These are phyloP conservation scores for Helobdella robusta DNA, from an alignment of 2,888 invertebrate genomes.

Conservation along the genomic window DNA sequence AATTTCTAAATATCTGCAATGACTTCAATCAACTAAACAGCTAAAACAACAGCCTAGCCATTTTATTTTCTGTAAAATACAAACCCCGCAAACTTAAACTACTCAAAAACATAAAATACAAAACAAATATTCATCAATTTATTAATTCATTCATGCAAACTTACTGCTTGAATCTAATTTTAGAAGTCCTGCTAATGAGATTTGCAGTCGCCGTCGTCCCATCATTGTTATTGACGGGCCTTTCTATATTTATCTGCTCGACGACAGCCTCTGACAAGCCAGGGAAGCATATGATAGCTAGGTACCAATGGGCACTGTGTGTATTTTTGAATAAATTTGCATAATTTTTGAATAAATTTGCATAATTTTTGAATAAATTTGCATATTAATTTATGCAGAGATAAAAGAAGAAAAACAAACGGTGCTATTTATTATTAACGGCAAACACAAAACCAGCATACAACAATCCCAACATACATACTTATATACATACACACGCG, in stretches of 20 bases:
- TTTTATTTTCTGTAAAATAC: too few relatives aligned
- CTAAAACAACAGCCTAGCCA: too few relatives aligned
- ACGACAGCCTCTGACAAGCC: slow-evolving; percentile 48
- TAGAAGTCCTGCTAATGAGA: too few relatives aligned
- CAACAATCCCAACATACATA: neutral
- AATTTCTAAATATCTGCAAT: too few relatives aligned
- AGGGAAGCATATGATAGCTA: slow-evolving; percentile 91
- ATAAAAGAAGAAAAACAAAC: neutral
- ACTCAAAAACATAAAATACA: too few relatives aligned
- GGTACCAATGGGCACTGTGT: slow-evolving; percentile 78
- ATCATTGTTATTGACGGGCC: neutral
- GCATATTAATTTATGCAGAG: too few relatives aligned
- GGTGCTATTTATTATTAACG: neutral
- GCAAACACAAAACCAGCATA: neutral
- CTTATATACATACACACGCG: too few relatives aligned
- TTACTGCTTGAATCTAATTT: neutral
- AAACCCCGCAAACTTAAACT: neutral
- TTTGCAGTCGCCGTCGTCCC: neutral
- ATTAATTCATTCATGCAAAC: neutral
- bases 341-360: too few relatives aligned
- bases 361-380: too few relatives aligned
- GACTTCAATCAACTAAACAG: too few relatives aligned
- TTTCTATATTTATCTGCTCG: neutral
- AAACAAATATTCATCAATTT: too few relatives aligned
- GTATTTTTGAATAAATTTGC: too few relatives aligned